A percentile compares a stretch with the other conserved stretches of the same genome.
These are phyloP conservation scores for Achroia grisella DNA, from an alignment of 1,140 invertebrate genomes.

Conservation along the genomic window DNA sequence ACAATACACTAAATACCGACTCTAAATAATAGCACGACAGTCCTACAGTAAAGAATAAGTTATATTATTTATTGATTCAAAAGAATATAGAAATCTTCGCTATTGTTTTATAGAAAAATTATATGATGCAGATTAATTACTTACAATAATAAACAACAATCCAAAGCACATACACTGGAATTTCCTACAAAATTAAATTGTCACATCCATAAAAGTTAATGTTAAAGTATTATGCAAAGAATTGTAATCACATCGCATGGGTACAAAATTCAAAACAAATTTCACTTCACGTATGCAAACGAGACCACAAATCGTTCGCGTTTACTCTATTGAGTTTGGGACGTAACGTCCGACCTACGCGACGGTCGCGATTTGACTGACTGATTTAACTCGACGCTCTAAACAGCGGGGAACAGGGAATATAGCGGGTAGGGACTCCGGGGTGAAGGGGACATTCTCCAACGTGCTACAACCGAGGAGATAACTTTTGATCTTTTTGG, in stretches of 20 bases:
- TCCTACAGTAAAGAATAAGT: no score
- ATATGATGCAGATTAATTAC: constrained; percentile 17
- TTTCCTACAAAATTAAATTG: constrained; percentile 26
- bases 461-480: constrained; percentile 50
- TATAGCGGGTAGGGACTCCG: constrained; percentile 29
- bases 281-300: constrained; percentile 59
- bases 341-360: constrained; percentile 26
- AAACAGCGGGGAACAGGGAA: constrained; percentile 49
- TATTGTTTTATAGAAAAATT: constrained; percentile 7
- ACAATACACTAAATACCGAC: no score
- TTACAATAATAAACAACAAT: constrained; percentile 47
- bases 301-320: constrained; percentile 46
- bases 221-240: constrained; percentile 14
- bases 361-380: constrained; percentile 47
- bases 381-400: constrained; percentile 24
- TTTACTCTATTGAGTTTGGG: constrained; percentile 14
- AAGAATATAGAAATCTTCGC: no score
- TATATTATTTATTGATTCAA: no score
- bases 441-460: constrained; percentile 16
- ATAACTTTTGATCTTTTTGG: constrained; percentile 72
- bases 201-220: constrained; percentile 34
- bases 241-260: constrained; percentile 45
- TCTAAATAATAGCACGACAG: no score
- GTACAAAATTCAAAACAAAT: constrained; percentile 39
- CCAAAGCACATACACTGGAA: constrained; percentile 37